Evolutionary conservation across 2,797 vertebrate genomes (phyloP).

Genomic region (Balearica regulorum): DNA sequence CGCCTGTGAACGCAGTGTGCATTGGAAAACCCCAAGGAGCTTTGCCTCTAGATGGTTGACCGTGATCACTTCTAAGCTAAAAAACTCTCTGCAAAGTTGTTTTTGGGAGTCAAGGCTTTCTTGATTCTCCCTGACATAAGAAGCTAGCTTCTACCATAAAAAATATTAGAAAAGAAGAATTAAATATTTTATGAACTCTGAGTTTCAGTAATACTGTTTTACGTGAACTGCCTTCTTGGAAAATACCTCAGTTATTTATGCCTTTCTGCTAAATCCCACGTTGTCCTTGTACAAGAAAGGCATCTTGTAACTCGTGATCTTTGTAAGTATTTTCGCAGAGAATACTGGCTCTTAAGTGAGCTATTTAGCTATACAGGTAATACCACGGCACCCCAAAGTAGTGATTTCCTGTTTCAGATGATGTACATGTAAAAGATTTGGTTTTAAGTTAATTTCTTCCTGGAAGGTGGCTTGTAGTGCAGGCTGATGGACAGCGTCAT

Average conservation of each 20-base stretch:
- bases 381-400: not conserved
- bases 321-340: not conserved
- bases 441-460: not conserved
- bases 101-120: not conserved
- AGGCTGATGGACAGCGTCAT: not conserved
- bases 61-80: not conserved
- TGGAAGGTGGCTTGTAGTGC: not conserved
- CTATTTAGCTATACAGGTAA: not conserved
- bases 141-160: not conserved
- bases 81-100: not conserved
- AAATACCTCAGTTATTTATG: not conserved
- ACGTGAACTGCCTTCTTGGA: not conserved
- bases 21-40: not conserved
- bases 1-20: not conserved
- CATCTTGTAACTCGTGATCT: not conserved
- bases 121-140: not conserved
- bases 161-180: not conserved
- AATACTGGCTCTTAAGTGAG: not conserved
- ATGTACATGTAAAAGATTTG: not conserved
- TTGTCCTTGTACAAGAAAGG: not conserved
- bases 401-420: not conserved
- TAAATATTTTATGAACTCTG: not conserved
- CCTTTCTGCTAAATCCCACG: not conserved
- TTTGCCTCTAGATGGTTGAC: not conserved
- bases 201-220: not conserved